Evolutionary conservation across 2,113 vertebrate species (phyloP), one percentile per base, ranked within the genome.

Genomic region (Poicephalus gulielmi): DNA sequence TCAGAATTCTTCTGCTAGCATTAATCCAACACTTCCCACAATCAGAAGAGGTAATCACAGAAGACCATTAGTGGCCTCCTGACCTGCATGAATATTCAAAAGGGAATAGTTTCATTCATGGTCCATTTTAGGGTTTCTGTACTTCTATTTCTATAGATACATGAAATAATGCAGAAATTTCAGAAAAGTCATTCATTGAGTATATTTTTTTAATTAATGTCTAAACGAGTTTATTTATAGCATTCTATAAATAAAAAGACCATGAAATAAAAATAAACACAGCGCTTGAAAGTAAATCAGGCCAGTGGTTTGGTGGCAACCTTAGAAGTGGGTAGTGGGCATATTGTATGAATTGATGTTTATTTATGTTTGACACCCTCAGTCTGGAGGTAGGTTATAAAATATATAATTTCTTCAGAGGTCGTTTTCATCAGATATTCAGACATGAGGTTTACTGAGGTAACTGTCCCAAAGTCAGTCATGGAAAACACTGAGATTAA

Each of bases 301-400:
- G 74, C 37, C 87, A 96, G 88, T 71, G 92, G 86, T 96, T 95
- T 96, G 70, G 81, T 92, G 95, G 95, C 86, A 96, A 50, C 73
- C 96, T 98, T 80, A 94, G 90, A 98, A 98, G 94, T 96, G 90
- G 94, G 94, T 86, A 97, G 69, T 53, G 49, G 86, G 94, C 77
- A 95, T 88, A 94, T 91, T 88, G 88, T 67, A 71, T 87, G 60
- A 50, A 74, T 83, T 94, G 68, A 88, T 92, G 86, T 88, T 95
- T 97, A 94, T 96, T 97, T 96, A 91, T 86, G 62, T 93, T 92
- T 92, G 85, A 87, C 83, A 83, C 47, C 53, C 88, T 88, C 22
- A 81, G 25, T 44, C 91, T 47, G 46, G 78, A 96, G 74, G 49
- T 86, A 82, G 57, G 15, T 17, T 96, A 52, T 78, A 90, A 95